Base-by-base conservation (phyloP, 2,797 vertebrate species). In the Clarias platycephalus region DNA sequence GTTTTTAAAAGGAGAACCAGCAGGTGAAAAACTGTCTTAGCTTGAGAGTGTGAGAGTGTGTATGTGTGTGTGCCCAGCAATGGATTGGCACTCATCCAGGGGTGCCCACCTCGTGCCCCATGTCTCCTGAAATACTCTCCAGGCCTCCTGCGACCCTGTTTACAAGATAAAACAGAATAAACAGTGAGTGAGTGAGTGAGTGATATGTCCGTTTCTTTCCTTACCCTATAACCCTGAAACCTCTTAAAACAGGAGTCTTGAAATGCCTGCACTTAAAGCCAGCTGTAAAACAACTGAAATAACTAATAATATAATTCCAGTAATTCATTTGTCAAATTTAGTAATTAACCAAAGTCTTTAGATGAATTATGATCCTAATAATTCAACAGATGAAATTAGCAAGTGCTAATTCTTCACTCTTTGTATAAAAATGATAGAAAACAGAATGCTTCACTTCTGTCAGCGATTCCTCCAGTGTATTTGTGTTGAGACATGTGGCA, bases 301-400 rank as follows among this genome's bases (percentile, higher is more conserved):
- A 75, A 55, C 71, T 66, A 71, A 86, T 84, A 76, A 84, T 86
- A 84, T 86, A 71, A 81, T 85, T 84, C n/a, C 82, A 44, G 55
- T 77, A 66, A 83, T 80, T 86, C 24, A 81, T 83, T 87, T 77
- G 53, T 87, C 37, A 67, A 84, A 81, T 80, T 62, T 72, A 71
- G 63, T 80, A 87, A 86, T 87, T 67, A 87, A 84, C 37, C 58
- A 83, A 83, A 83, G 80, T 82, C 49, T 87, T 76, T 53, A 81
- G 71, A 83, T 74, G 64, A 81, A 76, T 55, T 13, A 76, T 84
- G 78, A 74, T 82, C n/a, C 37, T 28, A 22, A 62, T 70, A 80
- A 81, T 70, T 66, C 70, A 16, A 75, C 49, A 37, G 84, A 70
- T 68, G 18, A 55, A 55, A 20, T 64, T 10, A 57, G 5, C 24